Evolutionary conservation across 1,140 invertebrate genomes (phyloP).

Genomic region (Brachionus koreanus): DNA sequence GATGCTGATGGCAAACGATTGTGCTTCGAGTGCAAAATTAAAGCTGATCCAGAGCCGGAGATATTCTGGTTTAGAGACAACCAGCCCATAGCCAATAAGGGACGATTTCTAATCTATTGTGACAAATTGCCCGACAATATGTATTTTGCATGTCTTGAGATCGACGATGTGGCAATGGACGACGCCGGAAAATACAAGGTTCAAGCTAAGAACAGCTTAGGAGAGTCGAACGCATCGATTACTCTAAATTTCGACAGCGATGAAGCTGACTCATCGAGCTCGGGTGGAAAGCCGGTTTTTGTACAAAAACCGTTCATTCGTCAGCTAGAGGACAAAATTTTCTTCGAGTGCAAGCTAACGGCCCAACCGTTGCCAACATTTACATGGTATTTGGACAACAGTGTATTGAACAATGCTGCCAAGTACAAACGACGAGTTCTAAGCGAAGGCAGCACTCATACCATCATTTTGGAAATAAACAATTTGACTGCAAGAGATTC

Average conservation of each 20-base stretch:
- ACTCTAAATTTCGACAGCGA: conserved; percentile 92
- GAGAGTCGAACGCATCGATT: conserved; percentile 90
- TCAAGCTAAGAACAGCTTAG: conserved; percentile 89
- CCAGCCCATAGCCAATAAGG: conserved; percentile 60
- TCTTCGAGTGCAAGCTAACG: conserved; percentile 63
- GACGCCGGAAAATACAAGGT: conserved; percentile 95
- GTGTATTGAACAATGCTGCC: conserved; percentile 68
- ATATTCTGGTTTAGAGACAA: conserved; percentile 85
- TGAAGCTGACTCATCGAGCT: neutral
- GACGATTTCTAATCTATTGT: conserved; percentile 41
- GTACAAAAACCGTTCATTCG: conserved; percentile 26
- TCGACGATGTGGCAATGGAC: conserved; percentile 87
- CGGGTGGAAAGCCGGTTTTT: conserved; percentile 37
- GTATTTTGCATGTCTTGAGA: conserved; percentile 45
- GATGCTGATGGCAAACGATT: conserved; percentile 89
- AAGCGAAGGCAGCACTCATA: conserved; percentile 72
- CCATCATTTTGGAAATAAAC: conserved; percentile 82
- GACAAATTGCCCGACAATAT: conserved; percentile 34
- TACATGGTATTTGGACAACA: conserved; percentile 82
- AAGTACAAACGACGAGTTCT: conserved; percentile 45
- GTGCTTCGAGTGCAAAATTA: conserved; percentile 86
- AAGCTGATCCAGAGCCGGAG: conserved; percentile 79
- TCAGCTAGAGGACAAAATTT: conserved; percentile 30
- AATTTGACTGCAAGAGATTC: conserved; percentile 83
- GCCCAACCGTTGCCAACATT: conserved; percentile 91